Evolutionary conservation across 2,113 vertebrate genomes (phyloP).

Genomic region (Sakesphorus luctuosus): DNA sequence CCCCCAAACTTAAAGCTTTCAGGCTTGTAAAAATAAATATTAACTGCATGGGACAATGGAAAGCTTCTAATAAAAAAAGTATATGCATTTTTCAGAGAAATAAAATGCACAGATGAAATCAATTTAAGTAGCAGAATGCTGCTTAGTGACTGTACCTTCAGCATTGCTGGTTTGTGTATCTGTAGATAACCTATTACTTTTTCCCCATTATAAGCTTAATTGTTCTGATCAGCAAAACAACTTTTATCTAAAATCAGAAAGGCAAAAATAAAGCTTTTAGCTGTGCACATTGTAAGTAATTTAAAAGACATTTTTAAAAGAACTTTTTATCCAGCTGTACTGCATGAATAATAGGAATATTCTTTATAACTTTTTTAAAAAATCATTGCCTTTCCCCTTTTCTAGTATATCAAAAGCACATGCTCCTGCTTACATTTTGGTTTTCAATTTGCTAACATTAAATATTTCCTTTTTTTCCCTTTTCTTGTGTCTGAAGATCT

Average conservation of each 20-base stretch:
- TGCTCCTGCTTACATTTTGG: not conserved
- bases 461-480: not conserved
- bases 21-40: not conserved
- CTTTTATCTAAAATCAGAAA: not conserved
- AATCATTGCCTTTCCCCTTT: not conserved
- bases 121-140: conserved; percentile 6
- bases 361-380: not conserved
- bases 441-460: not conserved
- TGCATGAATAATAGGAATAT: not conserved
- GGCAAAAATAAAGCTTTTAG: conserved; percentile 6
- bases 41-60: not conserved
- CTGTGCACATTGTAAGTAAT: not conserved
- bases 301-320: not conserved
- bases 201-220: not conserved
- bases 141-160: not conserved
- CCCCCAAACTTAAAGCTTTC: not conserved
- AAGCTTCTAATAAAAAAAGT: not conserved
- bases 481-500: not conserved
- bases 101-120: conserved; percentile 3
- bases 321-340: not conserved
- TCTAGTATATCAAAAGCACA: not conserved
- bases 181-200: not conserved
- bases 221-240: not conserved
- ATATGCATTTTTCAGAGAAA: not conserved
- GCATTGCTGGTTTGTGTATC: not conserved